Conservation (phyloP, 1,140 invertebrate species). For the Macrobrachium nipponense region DNA sequence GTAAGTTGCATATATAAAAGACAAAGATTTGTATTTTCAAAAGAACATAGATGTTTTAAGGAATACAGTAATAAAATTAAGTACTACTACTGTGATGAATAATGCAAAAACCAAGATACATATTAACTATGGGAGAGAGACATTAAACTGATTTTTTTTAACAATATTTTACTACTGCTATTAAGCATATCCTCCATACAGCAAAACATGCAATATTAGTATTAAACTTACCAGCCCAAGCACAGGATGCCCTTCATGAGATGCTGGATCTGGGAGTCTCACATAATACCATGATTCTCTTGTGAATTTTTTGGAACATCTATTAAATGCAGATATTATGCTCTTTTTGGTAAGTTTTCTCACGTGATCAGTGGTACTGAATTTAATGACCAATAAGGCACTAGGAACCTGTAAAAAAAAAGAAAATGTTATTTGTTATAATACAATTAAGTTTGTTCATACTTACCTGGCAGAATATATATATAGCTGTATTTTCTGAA, state of each 20-base stretch:
- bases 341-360: conserved; percentile 51
- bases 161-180: too few species aligned
- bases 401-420: conserved; percentile 38
- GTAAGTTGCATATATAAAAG: too few species aligned
- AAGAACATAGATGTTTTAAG: not conserved
- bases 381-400: conserved; percentile 42
- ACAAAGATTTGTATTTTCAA: not conserved
- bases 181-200: too few species aligned
- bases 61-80: not conserved
- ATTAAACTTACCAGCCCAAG: conserved; percentile 48
- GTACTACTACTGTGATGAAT: too few species aligned
- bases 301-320: conserved; percentile 24
- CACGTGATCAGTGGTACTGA: conserved; percentile 61
- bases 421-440: too few species aligned
- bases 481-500: too few species aligned
- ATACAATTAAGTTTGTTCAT: too few species aligned
- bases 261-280: conserved; percentile 49
- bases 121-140: too few species aligned
- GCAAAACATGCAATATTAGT: too few species aligned
- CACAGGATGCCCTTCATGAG: conserved; percentile 56
- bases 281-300: conserved; percentile 63
- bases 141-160: too few species aligned
- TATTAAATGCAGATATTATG: conserved; percentile 48
- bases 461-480: too few species aligned
- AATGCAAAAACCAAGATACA: too few species aligned